These are phyloP conservation scores for Decapterus maruadsi DNA, from an alignment of 2,797 vertebrate species.

Conservation along the genomic window DNA sequence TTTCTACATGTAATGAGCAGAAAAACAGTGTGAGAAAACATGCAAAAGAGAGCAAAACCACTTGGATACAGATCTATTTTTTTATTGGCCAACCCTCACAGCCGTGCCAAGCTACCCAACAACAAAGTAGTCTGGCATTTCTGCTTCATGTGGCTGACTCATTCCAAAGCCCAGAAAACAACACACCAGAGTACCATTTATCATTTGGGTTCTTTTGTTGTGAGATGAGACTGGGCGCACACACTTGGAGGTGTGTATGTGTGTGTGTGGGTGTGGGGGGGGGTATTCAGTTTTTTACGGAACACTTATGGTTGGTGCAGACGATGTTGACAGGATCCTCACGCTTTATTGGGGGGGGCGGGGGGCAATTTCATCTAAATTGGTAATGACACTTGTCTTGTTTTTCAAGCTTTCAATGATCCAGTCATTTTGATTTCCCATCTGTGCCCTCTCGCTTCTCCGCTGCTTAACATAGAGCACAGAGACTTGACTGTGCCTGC, in stretches of 20 bases:
- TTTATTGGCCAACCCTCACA: conserved; percentile 62
- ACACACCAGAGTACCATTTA: conserved; percentile 49
- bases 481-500: conserved; percentile 71
- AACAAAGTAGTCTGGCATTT: conserved; percentile 73
- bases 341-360: too few relatives aligned
- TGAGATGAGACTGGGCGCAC: conserved; percentile 37
- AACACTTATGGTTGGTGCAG: conserved; percentile 3
- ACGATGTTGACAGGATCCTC: too few relatives aligned
- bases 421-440: conserved; percentile 83
- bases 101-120: conserved; percentile 57
- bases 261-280: too few relatives aligned
- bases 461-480: conserved; percentile 70
- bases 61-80: conserved; percentile 79
- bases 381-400: conserved; percentile 78
- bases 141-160: conserved; percentile 66
- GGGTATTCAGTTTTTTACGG: too few relatives aligned
- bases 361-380: conserved; percentile 72
- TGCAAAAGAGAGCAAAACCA: conserved; percentile 31
- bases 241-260: too few relatives aligned
- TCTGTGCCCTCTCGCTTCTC: conserved; percentile 84
- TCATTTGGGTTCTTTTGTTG: conserved; percentile 44
- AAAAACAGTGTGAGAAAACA: conserved; percentile 53
- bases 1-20: conserved; percentile 22
- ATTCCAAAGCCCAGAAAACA: conserved; percentile 57
- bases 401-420: conserved; percentile 74